Conservation (phyloP, 2,888 invertebrate species). For the Yponomeuta sedellus region DNA sequence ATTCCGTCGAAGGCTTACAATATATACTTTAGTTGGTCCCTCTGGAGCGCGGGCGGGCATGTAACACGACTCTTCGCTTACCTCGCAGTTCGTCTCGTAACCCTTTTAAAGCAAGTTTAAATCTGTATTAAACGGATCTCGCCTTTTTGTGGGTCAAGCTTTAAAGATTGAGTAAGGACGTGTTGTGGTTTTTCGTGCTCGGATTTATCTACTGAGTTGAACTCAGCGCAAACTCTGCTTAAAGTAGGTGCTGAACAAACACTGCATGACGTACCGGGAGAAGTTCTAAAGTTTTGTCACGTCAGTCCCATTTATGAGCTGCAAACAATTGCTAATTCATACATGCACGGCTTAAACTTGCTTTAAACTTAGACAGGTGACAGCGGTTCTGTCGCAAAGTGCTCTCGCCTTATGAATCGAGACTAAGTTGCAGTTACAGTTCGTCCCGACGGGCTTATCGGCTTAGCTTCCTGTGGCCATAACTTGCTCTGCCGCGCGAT, state of each 20-base stretch:
- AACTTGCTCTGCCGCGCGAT: not conserved
- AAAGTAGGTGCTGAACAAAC: not conserved
- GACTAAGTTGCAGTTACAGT: constrained; percentile 1
- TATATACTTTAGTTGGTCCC: constrained; percentile 7
- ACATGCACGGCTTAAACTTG: not conserved
- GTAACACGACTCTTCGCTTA: constrained; percentile 12
- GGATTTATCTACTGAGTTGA: not conserved
- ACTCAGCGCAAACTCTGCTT: not conserved
- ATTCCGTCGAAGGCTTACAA: constrained; percentile 48
- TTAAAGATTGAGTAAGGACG: not conserved
- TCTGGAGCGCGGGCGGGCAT: not conserved
- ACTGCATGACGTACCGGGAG: not conserved
- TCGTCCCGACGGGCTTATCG: constrained; percentile 1
- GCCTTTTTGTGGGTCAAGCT: not conserved
- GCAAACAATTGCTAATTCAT: not conserved
- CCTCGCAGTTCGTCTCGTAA: constrained; percentile 2
- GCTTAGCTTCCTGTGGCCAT: not conserved
- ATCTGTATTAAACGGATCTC: not conserved
- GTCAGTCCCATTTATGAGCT: not conserved
- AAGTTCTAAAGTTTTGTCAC: not conserved
- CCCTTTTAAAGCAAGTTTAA: constrained; percentile 9
- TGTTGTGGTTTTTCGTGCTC: not conserved
- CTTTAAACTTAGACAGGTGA: not conserved
- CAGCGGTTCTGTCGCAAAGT: not conserved
- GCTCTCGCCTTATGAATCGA: not conserved